A percentile compares a stretch with the other conserved stretches of the same genome.
Conservation (phyloP, 2,797 vertebrate species). For the Anguilla anguilla region DNA sequence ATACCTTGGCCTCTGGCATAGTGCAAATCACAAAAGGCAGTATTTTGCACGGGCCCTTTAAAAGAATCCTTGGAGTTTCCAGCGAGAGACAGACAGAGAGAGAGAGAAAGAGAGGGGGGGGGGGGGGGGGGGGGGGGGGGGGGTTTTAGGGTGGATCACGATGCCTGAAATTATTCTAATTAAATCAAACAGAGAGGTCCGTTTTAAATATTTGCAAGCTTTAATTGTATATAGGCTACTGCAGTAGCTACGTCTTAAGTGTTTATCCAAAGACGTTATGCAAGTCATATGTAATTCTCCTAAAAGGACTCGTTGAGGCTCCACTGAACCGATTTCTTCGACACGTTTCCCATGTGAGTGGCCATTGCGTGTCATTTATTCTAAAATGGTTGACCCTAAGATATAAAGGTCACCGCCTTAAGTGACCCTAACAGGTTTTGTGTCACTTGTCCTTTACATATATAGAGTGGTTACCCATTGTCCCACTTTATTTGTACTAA, state of each 20-base stretch:
- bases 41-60: not conserved
- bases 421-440: conserved; percentile 21
- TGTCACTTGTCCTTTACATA: conserved; percentile 28
- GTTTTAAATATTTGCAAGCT: not conserved
- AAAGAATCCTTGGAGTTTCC: not conserved
- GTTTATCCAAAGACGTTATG: not conserved
- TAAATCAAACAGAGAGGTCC: not conserved
- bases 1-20: not conserved
- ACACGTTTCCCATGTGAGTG: not conserved
- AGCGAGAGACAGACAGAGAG: not conserved
- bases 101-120: not conserved
- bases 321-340: not conserved
- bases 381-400: conserved; percentile 15
- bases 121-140: not conserved
- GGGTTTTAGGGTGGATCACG: not conserved
- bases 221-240: not conserved
- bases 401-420: conserved; percentile 14
- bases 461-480: conserved; percentile 17
- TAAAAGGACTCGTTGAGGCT: not conserved
- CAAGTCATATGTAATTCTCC: not conserved
- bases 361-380: conserved; percentile 24
- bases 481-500: conserved; percentile 12
- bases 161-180: not conserved
- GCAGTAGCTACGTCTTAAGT: not conserved
- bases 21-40: not conserved